These are phyloP conservation scores for Poeciliopsis turneri DNA, from an alignment of 2,797 vertebrate genomes.

Conservation along the genomic window DNA sequence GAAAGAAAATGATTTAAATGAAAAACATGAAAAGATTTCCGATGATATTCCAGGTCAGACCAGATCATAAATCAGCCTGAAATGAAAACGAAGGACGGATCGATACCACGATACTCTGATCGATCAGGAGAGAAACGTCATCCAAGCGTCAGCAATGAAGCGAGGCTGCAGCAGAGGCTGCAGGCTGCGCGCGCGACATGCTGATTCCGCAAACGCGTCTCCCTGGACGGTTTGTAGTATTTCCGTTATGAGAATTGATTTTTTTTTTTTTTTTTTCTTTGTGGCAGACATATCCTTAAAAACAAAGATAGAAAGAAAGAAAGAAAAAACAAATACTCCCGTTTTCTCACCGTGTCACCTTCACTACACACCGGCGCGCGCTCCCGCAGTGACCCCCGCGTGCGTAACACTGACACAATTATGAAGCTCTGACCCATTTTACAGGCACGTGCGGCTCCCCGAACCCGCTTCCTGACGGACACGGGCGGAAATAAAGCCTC, in stretches of 20 bases:
- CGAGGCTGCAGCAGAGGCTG: not conserved
- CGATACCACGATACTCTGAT: not conserved
- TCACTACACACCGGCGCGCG: conserved; percentile 29
- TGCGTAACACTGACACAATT: conserved; percentile 74
- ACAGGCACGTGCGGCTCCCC: not conserved
- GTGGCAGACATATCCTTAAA: not conserved
- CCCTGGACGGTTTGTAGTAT: not conserved
- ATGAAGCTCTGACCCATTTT: conserved; percentile 60
- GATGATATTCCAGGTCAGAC: not conserved
- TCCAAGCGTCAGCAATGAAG: not conserved
- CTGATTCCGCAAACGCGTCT: too few relatives aligned
- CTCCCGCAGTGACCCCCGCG: conserved; percentile 23
- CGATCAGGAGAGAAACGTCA: not conserved
- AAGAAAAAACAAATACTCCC: not conserved
- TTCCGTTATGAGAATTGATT: not conserved
- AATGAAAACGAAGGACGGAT: not conserved
- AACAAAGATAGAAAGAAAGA: not conserved
- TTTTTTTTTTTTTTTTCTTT: not conserved
- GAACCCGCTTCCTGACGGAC: not conserved
- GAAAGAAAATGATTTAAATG: too few relatives aligned
- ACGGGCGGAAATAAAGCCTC: not conserved
- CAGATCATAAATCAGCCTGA: not conserved
- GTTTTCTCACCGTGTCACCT: conserved; percentile 55
- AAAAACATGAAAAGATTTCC: not conserved
- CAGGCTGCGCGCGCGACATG: not conserved